Percentiles rank a stretch among this genome's conserved stretches.
Evolutionary conservation across 2,797 vertebrate species (phyloP).

Genomic region (Hydrolagus colliei): DNA sequence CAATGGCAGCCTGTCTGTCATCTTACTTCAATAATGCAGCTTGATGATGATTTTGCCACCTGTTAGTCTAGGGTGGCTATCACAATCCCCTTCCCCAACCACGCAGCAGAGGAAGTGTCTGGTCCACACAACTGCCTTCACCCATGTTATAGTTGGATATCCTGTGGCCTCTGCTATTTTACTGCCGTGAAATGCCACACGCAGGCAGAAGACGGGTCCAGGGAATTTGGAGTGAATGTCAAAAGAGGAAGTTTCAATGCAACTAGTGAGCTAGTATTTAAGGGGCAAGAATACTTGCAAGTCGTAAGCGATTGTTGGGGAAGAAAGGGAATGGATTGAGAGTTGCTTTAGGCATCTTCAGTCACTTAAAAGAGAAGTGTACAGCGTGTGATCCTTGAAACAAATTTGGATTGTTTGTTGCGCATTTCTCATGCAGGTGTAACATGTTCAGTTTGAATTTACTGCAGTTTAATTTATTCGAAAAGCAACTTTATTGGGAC

Average conservation of each 20-base stretch:
- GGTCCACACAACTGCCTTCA: background rate
- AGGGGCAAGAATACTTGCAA: background rate
- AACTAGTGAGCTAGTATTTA: background rate
- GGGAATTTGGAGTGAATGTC: background rate
- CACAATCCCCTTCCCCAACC: background rate
- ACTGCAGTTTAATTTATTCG: too few relatives aligned
- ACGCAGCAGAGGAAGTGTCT: background rate
- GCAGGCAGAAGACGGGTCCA: background rate
- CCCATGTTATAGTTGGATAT: background rate
- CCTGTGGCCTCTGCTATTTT: background rate
- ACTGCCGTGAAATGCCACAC: background rate
- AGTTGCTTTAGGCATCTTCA: too few relatives aligned
- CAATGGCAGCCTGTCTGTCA: background rate
- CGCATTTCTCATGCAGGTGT: too few relatives aligned
- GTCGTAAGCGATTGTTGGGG: background rate
- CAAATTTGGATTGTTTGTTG: too few relatives aligned
- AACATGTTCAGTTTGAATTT: too few relatives aligned
- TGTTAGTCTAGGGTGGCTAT: background rate
- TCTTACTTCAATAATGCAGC: background rate
- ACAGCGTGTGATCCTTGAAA: too few relatives aligned
- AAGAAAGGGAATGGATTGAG: too few relatives aligned
- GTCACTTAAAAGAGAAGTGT: too few relatives aligned
- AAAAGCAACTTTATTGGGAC: too few relatives aligned
- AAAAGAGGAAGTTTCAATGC: too few relatives aligned
- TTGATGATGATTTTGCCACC: slow-evolving; percentile 10